phyloP scores from a whole-genome alignment of 2,113 vertebrate genomes.

The Lagopus muta region DNA sequence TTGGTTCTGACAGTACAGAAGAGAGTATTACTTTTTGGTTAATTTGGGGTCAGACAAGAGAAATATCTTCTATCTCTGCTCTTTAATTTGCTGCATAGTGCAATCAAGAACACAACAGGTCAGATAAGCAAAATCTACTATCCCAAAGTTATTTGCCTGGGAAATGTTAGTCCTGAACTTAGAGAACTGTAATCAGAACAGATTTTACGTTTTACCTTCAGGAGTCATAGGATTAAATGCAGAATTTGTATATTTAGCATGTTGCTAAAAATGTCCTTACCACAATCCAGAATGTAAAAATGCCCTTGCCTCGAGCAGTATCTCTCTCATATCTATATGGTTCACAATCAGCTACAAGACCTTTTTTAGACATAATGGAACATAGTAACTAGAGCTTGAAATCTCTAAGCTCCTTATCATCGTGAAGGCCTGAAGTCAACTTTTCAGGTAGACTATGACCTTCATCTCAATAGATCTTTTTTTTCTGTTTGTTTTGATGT shows the following conservation, averaged over 20 bases:
- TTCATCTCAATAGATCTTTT: conserved; percentile 1
- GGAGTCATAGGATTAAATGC: background rate
- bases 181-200: background rate
- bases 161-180: background rate
- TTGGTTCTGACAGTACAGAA: background rate
- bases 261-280: conserved; percentile 35
- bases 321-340: conserved; percentile 36
- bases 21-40: background rate
- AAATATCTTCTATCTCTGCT: background rate
- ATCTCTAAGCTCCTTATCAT: conserved; percentile 36
- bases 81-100: background rate
- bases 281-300: conserved; percentile 51
- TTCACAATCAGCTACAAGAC: conserved; percentile 31
- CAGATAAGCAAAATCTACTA: background rate
- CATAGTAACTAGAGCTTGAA: conserved; percentile 56
- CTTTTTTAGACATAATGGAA: conserved; percentile 46
- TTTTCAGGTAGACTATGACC: conserved; percentile 18
- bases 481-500: background rate
- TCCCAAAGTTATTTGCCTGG: background rate
- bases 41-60: background rate
- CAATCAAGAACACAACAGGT: background rate
- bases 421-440: conserved; percentile 31
- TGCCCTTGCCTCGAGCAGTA: conserved; percentile 56
- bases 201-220: background rate
- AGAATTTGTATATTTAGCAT: conserved; percentile 17